Conservation (phyloP, 2,888 invertebrate genomes). For the Calliphora vomitoria region DNA sequence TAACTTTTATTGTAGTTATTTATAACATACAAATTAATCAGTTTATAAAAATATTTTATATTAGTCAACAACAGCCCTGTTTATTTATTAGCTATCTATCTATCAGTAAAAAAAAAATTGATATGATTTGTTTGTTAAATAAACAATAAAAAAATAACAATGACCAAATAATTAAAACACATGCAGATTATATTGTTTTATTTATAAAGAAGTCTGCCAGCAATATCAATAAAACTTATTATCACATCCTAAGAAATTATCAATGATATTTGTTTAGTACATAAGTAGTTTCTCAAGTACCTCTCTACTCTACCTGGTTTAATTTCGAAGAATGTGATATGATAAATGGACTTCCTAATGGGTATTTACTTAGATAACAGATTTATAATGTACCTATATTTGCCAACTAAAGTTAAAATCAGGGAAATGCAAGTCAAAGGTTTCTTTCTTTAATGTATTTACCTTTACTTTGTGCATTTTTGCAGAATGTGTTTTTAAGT, state of each 20-base stretch:
- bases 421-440: too few species aligned
- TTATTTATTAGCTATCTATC: background rate
- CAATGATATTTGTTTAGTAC: background rate
- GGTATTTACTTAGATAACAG: too few species aligned
- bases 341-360: too few species aligned
- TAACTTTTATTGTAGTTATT: background rate
- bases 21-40: conserved; percentile 29
- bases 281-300: background rate
- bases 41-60: conserved; percentile 24
- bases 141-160: background rate
- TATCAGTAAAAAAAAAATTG: background rate
- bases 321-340: too few species aligned
- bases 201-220: background rate
- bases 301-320: too few species aligned
- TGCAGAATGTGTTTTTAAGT: too few species aligned
- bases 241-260: background rate
- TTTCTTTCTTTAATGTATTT: too few species aligned
- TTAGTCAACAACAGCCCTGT: background rate
- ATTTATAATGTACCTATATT: too few species aligned
- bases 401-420: too few species aligned
- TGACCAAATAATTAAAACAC: background rate
- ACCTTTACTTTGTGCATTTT: too few species aligned
- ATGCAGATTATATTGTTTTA: background rate
- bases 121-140: background rate
- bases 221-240: background rate